phyloP scores from a whole-genome alignment of 2,888 invertebrate species.

The Nymphalis urticae region DNA sequence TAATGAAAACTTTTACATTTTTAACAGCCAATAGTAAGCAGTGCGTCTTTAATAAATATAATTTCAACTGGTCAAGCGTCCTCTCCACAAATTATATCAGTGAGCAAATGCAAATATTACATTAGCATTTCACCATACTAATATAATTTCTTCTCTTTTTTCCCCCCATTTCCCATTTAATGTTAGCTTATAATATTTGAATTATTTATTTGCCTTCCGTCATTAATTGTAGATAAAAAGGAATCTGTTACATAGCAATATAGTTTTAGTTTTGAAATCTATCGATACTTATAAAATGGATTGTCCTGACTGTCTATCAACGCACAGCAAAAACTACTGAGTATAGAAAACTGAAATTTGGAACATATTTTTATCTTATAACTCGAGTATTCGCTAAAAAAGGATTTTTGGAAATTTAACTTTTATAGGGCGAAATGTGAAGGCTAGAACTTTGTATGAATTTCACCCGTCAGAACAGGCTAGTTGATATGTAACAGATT shows the following conservation, averaged over 20 bases:
- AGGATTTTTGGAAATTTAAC: no score
- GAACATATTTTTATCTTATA: no score
- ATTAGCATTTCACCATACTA: constrained; percentile 50
- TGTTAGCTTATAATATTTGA: constrained; percentile 34
- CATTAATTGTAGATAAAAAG: constrained; percentile 8
- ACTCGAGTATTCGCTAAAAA: no score
- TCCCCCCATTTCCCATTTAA: constrained; percentile 31
- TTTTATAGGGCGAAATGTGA: no score
- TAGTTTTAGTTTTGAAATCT: background rate
- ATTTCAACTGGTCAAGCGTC: constrained; percentile 78
- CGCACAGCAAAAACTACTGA: no score
- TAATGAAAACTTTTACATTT: constrained; percentile 43
- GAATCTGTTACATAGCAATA: constrained; percentile 5
- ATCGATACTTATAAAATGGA: no score
- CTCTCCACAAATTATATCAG: constrained; percentile 73
- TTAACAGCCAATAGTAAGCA: constrained; percentile 75
- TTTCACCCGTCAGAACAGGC: no score
- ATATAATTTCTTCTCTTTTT: constrained; percentile 39
- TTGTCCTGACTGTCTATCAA: no score
- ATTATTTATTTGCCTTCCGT: constrained; percentile 28
- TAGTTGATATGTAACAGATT: constrained; percentile 9
- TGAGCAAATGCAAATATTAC: constrained; percentile 64
- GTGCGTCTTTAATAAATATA: constrained; percentile 78
- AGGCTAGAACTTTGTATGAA: no score
- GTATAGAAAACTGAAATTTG: no score